These are phyloP conservation scores for Polyergus mexicanus DNA, from an alignment of 1,140 invertebrate genomes.

Conservation along the genomic window DNA sequence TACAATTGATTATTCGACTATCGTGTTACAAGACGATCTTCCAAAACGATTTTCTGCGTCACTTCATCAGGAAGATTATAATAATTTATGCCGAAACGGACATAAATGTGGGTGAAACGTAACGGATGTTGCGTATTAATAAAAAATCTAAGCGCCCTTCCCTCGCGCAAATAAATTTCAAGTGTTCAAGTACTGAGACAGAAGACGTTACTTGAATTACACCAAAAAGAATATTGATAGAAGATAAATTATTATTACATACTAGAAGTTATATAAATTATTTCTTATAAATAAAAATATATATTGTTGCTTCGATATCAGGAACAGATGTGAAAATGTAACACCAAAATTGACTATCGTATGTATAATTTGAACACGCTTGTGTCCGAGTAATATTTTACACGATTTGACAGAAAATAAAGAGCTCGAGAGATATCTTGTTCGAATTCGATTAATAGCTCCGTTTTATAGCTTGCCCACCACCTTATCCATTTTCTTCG, in stretches of 20 bases:
- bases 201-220: neutral
- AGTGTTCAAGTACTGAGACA: neutral
- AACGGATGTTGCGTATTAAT: constrained; percentile 13
- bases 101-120: constrained; percentile 6
- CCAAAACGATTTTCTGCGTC: constrained; percentile 12
- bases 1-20: constrained; percentile 36
- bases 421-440: neutral
- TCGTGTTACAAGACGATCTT: constrained; percentile 11
- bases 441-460: constrained; percentile 40
- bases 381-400: neutral
- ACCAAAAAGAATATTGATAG: neutral
- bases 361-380: neutral
- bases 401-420: constrained; percentile 1
- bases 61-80: constrained; percentile 32
- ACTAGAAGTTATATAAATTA: too few relatives aligned
- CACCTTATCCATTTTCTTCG: constrained; percentile 28
- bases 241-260: neutral
- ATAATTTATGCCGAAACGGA: neutral
- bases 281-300: too few relatives aligned
- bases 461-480: neutral
- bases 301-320: neutral
- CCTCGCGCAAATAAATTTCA: neutral
- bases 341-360: neutral
- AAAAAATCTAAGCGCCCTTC: neutral
- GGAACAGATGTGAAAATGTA: neutral